phyloP scores from a whole-genome alignment of 2,888 invertebrate species.

The Dichetophora obliterata region DNA sequence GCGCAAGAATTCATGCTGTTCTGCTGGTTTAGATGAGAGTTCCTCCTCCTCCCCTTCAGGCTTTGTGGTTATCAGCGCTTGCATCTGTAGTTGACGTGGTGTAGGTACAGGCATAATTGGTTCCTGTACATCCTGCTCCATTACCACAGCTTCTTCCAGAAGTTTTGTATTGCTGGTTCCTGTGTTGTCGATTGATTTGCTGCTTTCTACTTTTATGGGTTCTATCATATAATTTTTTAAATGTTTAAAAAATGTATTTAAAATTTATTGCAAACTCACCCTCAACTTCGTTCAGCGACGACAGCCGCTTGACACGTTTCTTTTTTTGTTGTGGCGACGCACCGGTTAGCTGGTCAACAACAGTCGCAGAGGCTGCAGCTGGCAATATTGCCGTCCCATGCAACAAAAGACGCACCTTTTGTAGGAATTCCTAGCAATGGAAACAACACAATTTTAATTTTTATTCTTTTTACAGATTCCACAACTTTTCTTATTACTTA shows the following conservation, averaged over 20 bases:
- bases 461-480: no score
- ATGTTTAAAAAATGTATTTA: no score
- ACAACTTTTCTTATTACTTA: neutral
- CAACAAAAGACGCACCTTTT: neutral
- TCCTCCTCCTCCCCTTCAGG: neutral
- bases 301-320: slow-evolving; percentile 61
- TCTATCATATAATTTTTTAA: neutral
- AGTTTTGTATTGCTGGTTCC: slow-evolving; percentile 55
- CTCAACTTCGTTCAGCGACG: slow-evolving; percentile 56
- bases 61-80: slow-evolving; percentile 52
- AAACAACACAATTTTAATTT: neutral
- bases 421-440: neutral
- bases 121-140: slow-evolving; percentile 9
- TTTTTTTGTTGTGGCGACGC: slow-evolving; percentile 63
- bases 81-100: slow-evolving; percentile 51
- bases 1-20: slow-evolving; percentile 54
- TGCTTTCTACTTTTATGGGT: neutral
- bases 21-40: slow-evolving; percentile 6
- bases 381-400: neutral
- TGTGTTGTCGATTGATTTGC: slow-evolving; percentile 39
- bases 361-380: neutral
- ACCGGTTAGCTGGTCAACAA: neutral
- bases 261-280: slow-evolving; percentile 36
- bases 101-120: slow-evolving; percentile 12
- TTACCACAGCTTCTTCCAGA: slow-evolving; percentile 48